Base-by-base conservation (phyloP, 2,797 vertebrate species). In the Propithecus deckenii region DNA sequence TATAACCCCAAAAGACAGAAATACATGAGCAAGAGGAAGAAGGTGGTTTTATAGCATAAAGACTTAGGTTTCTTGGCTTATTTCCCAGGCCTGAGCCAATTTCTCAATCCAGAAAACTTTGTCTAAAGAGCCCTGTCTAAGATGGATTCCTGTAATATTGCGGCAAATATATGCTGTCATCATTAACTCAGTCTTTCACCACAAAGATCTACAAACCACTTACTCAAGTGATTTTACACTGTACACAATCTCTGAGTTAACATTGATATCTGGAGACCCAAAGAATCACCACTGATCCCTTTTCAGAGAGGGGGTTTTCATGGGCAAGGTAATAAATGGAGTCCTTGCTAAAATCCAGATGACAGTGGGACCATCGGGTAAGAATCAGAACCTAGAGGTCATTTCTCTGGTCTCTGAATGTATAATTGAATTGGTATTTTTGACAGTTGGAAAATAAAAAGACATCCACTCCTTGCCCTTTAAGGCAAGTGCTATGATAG, bases 201-300 rank as follows among this genome's bases (percentile, higher is more conserved):
- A 55, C 38, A 14, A 5, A 46, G 12, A 35, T 10, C 17, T 65
- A 41, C 10, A 23, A 52, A 43, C 4, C 0, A 46, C 10, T 59
- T 83, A 74, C 22, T 81, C 22, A 30, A 2, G 5, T 15, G 30
- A 57, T 41, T 79, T 67, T 67, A 65, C 13, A 43, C 28, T 10
- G 2, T 11, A 59, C 10, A 63, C 1, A 30, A 10, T 35, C 2
- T 89, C 9, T 46, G 43, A n/a, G 2, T 57, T 57, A 48, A 12
- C 32, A n/a, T 46, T 72, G 18, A 32, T 46, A 83, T n/a, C 30
- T 20, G 11, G 17, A 93, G 7, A 48, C 4, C 46, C 6, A 57
- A 87, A 59, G 0, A 0, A 35, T 76, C 11, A 23, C 5, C 2
- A 7, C 14, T 23, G 4, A 1, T 3, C 7, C 18, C 3, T 90